Conservation (phyloP, 2,888 invertebrate species). For the Ormyrus labotus region DNA sequence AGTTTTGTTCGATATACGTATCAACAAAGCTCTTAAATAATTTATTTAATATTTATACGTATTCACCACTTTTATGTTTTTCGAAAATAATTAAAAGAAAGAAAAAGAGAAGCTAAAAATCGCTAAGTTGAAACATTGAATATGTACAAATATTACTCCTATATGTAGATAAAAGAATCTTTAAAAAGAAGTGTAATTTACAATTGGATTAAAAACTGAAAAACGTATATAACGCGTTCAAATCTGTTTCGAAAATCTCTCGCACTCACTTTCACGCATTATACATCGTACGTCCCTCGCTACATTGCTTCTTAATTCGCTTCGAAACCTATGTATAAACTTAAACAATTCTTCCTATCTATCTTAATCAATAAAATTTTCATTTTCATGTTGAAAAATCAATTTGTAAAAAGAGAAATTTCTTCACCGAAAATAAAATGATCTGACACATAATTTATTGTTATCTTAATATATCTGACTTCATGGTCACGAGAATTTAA, state of each 20-base stretch:
- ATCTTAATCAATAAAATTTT: constrained; percentile 22
- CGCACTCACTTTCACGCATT: not conserved
- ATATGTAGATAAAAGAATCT: constrained; percentile 19
- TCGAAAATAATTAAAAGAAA: constrained; percentile 4
- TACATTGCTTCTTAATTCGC: not conserved
- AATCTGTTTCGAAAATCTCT: constrained; percentile 33
- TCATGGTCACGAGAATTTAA: too few relatives aligned
- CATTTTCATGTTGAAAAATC: not conserved
- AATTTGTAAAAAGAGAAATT: constrained; percentile 2
- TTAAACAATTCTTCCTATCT: constrained; percentile 39
- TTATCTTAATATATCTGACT: too few relatives aligned
- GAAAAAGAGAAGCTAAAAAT: constrained; percentile 13
- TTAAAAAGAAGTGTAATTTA: constrained; percentile 36
- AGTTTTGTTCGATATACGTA: constrained; percentile 30
- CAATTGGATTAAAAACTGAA: constrained; percentile 35
- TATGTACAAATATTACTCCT: constrained; percentile 44
- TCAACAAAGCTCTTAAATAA: constrained; percentile 45
- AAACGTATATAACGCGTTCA: constrained; percentile 41
- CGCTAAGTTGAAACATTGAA: constrained; percentile 32
- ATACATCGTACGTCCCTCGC: constrained; percentile 6
- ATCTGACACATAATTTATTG: too few relatives aligned
- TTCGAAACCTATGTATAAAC: constrained; percentile 18
- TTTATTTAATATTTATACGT: constrained; percentile 44
- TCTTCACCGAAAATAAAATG: too few relatives aligned
- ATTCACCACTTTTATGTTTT: constrained; percentile 1